Evolutionary conservation across 2,888 invertebrate species (phyloP).

Genomic region (Gryllus longicercus): DNA sequence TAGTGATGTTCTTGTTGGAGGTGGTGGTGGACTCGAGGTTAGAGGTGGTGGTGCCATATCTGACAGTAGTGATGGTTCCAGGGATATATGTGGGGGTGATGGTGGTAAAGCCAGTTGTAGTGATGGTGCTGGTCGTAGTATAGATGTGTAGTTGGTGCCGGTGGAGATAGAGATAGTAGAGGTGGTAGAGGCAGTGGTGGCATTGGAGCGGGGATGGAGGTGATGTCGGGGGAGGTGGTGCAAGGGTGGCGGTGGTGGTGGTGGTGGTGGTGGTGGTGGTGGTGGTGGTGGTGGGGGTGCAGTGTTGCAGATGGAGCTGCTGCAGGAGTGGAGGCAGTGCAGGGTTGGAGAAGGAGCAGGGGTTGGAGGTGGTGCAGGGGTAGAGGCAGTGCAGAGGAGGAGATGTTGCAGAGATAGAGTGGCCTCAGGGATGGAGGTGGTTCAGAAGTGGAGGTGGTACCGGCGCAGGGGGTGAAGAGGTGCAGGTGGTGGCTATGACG

Average conservation of each 20-base stretch:
- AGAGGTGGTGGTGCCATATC: neutral
- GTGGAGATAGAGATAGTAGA: too few species aligned
- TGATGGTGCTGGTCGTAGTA: too few species aligned
- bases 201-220: too few species aligned
- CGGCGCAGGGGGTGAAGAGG: neutral
- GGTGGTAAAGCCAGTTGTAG: neutral
- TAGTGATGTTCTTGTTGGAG: neutral
- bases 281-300: too few species aligned
- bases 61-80: neutral
- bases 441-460: neutral
- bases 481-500: neutral
- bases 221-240: too few species aligned
- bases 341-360: neutral
- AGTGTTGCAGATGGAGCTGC: too few species aligned
- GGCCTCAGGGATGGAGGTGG: neutral
- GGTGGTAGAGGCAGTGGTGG: neutral
- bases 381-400: neutral
- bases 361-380: neutral
- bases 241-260: neutral
- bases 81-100: neutral
- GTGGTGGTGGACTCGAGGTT: neutral
- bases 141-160: too few species aligned
- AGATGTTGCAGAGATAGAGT: neutral
- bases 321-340: neutral
- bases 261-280: neutral